A percentile compares a stretch with the other conserved stretches of the same genome.
These are phyloP conservation scores for Nothura maculosa DNA, from an alignment of 2,797 vertebrate species.

Conservation along the genomic window DNA sequence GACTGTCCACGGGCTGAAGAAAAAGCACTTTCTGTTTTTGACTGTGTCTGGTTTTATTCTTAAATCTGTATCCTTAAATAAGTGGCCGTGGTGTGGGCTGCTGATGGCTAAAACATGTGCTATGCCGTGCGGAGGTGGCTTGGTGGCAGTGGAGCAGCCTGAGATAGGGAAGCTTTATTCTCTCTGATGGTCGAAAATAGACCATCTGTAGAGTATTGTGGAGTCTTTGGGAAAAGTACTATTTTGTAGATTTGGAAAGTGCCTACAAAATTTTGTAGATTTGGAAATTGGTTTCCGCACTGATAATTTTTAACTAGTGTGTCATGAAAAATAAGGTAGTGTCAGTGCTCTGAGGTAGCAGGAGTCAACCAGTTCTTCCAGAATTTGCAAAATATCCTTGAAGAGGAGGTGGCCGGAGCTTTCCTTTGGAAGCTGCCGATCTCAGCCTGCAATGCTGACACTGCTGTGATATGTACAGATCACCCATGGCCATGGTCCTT, in stretches of 20 bases:
- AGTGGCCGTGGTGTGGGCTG: not conserved
- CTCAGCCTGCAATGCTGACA: not conserved
- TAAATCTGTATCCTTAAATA: not conserved
- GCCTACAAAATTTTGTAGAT: not conserved
- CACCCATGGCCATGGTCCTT: rapidly evolving
- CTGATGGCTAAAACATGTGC: not conserved
- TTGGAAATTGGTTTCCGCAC: not conserved
- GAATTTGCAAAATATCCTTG: not conserved
- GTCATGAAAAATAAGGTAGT: not conserved
- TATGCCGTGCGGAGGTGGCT: too few species aligned
- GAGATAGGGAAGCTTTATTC: not conserved
- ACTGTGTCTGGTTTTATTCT: not conserved
- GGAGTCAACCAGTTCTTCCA: not conserved
- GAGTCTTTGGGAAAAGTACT: not conserved
- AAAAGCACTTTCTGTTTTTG: not conserved
- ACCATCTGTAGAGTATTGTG: not conserved
- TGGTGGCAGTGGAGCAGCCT: too few species aligned
- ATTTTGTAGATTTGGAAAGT: not conserved
- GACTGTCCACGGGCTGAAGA: not conserved
- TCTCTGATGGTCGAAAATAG: not conserved
- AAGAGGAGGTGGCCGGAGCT: not conserved
- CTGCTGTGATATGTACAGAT: not conserved
- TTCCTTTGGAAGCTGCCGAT: not conserved
- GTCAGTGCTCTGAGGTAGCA: not conserved
- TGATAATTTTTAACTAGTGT: not conserved